These are phyloP conservation scores for Chionomys nivalis DNA, from an alignment of 2,113 vertebrate genomes.

Conservation along the genomic window DNA sequence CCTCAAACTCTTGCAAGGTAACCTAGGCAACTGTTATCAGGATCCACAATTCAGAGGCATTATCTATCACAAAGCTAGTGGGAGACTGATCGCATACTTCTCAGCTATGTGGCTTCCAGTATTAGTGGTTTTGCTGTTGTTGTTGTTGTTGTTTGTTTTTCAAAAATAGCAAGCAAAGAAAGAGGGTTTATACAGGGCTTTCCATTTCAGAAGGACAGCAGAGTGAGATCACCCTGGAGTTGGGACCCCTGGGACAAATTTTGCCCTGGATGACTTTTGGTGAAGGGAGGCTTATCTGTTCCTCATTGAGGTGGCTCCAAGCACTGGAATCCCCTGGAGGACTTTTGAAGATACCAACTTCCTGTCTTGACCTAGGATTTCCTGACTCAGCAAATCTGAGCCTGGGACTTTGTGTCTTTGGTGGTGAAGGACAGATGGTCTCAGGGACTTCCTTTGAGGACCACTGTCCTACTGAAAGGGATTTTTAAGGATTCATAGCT, in stretches of 20 bases:
- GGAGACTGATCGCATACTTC: neutral
- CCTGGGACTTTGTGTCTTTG: neutral
- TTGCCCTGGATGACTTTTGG: neutral
- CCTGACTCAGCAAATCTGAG: neutral
- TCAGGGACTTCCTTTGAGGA: neutral
- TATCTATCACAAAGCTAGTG: neutral
- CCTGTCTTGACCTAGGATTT: neutral
- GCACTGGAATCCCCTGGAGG: neutral
- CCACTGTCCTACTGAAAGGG: too few relatives aligned
- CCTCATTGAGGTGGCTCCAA: neutral
- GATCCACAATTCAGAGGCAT: neutral
- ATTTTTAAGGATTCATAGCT: neutral
- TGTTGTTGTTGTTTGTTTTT: neutral
- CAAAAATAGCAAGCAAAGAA: neutral
- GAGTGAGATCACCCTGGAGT: neutral
- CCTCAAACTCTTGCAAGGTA: neutral
- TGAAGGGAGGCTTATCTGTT: neutral
- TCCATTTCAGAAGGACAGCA: neutral
- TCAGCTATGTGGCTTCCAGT: neutral
- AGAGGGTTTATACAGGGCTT: neutral
- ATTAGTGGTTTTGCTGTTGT: neutral
- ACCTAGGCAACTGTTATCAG: neutral
- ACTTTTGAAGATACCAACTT: neutral
- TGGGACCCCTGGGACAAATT: neutral
- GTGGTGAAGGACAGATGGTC: too few relatives aligned